These are phyloP conservation scores for Echeneis naucrates DNA, from an alignment of 2,797 vertebrate genomes.

Conservation along the genomic window DNA sequence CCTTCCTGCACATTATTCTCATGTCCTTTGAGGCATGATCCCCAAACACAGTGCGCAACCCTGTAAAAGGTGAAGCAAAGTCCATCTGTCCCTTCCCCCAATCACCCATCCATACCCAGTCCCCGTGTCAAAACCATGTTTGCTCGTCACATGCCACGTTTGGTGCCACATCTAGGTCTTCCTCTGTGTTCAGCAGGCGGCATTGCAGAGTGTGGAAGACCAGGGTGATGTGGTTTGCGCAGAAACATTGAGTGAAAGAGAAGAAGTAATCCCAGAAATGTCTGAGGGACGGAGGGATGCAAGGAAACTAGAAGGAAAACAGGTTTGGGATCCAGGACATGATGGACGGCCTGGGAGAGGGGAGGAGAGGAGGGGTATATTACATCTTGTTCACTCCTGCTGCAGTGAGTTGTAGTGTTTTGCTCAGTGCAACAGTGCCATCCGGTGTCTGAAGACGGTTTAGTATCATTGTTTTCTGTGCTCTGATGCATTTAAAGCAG, in stretches of 20 bases:
- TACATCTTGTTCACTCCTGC: slow-evolving; percentile 47
- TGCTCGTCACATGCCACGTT: slow-evolving; percentile 14
- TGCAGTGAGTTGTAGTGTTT: slow-evolving; percentile 34
- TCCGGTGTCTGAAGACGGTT: slow-evolving; percentile 44
- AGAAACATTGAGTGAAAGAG: background rate
- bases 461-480: background rate
- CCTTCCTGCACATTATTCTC: background rate
- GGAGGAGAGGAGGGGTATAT: slow-evolving; percentile 21
- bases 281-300: background rate
- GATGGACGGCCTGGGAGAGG: slow-evolving; percentile 48
- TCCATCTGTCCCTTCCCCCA: slow-evolving; percentile 19
- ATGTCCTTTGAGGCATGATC: slow-evolving; percentile 3
- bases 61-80: slow-evolving; percentile 17
- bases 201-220: background rate
- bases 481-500: background rate
- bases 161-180: background rate
- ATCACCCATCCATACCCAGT: background rate
- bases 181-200: background rate
- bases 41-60: background rate
- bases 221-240: background rate
- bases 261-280: slow-evolving; percentile 12
- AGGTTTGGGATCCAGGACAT: slow-evolving; percentile 28
- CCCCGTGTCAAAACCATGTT: slow-evolving; percentile 13
- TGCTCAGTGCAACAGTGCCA: slow-evolving; percentile 58
- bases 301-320: background rate